A percentile compares a stretch with the other conserved stretches of the same genome.
Conservation (phyloP, 2,797 vertebrate species). For the Phrynocephalus forsythii region DNA sequence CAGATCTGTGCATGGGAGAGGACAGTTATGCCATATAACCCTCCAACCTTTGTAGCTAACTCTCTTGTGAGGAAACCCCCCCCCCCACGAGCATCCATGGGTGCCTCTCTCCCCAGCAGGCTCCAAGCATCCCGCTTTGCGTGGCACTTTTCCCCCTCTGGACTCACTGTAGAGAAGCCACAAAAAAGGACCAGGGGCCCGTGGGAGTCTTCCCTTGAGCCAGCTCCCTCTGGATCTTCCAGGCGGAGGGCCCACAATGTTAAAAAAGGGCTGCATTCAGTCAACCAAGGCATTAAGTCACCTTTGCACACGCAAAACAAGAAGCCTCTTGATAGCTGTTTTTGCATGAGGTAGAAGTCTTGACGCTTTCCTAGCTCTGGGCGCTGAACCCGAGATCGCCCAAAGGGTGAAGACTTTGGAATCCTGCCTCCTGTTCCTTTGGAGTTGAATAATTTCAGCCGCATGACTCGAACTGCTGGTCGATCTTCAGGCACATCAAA, state of each 20-base stretch:
- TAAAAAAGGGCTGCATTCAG: neutral
- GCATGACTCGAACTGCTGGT: neutral
- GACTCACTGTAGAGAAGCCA: neutral
- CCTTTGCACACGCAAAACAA: neutral
- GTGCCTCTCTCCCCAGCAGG: neutral
- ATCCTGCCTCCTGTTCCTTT: too few species aligned
- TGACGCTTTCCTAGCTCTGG: neutral
- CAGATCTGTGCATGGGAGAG: neutral
- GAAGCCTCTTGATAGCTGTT: neutral
- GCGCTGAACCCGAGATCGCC: neutral
- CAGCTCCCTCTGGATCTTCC: neutral
- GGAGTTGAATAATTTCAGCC: neutral
- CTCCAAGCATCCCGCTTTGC: neutral
- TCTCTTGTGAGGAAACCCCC: neutral
- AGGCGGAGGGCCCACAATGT: neutral
- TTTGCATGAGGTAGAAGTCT: neutral
- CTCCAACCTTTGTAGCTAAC: neutral
- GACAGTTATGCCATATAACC: neutral
- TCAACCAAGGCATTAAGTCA: neutral
- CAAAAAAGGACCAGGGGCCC: too few species aligned
- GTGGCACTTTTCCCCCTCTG: neutral
- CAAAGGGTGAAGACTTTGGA: neutral
- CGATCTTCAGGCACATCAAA: neutral
- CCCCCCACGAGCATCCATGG: neutral
- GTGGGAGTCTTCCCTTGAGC: neutral